These are phyloP conservation scores for Dynastes maya DNA, from an alignment of 2,888 invertebrate genomes.

Conservation along the genomic window DNA sequence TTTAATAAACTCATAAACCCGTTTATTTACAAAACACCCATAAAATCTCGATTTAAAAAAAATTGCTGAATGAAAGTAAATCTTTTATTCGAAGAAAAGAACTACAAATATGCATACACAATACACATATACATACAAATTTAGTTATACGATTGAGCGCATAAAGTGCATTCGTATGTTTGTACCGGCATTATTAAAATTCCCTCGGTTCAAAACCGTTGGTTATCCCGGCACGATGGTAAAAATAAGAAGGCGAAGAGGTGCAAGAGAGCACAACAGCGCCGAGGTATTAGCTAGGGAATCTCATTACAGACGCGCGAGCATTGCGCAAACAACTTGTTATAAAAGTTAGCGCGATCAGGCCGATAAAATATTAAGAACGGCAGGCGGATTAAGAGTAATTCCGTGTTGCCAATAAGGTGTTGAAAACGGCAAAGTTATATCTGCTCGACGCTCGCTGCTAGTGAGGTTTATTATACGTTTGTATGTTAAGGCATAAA, in stretches of 20 bases:
- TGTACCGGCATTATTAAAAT: constrained; percentile 26
- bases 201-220: not conserved
- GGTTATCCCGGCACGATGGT: not conserved
- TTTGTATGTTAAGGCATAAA: not conserved
- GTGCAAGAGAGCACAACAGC: not conserved
- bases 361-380: constrained; percentile 36
- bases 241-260: constrained; percentile 1
- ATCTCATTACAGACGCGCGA: constrained; percentile 32
- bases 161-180: constrained; percentile 32
- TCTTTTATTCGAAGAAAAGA: no score
- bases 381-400: constrained; percentile 23
- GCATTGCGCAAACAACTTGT: constrained; percentile 25
- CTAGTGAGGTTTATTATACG: not conserved
- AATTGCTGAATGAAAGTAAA: no score
- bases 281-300: constrained; percentile 19
- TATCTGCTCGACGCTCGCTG: not conserved
- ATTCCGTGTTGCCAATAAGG: constrained; percentile 30
- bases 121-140: no score
- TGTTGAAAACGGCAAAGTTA: not conserved
- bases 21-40: no score
- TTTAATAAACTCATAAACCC: no score
- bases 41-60: no score
- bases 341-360: constrained; percentile 31
- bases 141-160: constrained; percentile 1
- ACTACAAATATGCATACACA: no score